phyloP scores from a whole-genome alignment of 2,888 invertebrate genomes.

The Drosophila macrospina region DNA sequence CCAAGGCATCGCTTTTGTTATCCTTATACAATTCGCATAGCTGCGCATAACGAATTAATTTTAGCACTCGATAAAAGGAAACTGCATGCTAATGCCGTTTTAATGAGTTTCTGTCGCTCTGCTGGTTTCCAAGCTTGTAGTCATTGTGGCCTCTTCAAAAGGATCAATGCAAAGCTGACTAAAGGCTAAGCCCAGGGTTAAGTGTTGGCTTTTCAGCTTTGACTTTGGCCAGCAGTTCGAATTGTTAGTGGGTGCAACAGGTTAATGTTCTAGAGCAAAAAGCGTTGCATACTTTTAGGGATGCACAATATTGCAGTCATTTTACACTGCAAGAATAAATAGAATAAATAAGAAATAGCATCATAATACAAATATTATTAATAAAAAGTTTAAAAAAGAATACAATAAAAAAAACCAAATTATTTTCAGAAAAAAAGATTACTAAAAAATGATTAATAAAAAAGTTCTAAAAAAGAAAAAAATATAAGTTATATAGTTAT shows the following conservation, averaged over 20 bases:
- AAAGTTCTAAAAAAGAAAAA: not conserved
- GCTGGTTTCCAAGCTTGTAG: slow-evolving; percentile 25
- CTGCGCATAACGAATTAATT: slow-evolving; percentile 60
- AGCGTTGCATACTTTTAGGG: slow-evolving; percentile 46
- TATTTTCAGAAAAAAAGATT: no score
- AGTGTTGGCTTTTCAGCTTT: slow-evolving; percentile 51
- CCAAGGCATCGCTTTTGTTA: slow-evolving; percentile 15
- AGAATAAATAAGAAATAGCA: not conserved
- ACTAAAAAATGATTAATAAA: not conserved
- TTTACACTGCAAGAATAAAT: not conserved
- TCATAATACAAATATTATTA: not conserved
- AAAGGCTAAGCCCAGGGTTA: slow-evolving; percentile 29
- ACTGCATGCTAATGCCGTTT: slow-evolving; percentile 72
- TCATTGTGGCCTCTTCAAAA: slow-evolving; percentile 39
- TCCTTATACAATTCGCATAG: slow-evolving; percentile 39
- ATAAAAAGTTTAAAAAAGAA: no score
- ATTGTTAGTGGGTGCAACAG: slow-evolving; percentile 37
- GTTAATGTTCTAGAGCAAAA: slow-evolving; percentile 26
- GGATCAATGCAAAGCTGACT: slow-evolving; percentile 33
- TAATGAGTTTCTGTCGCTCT: slow-evolving; percentile 66
- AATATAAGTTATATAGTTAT: not conserved
- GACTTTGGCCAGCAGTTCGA: slow-evolving; percentile 16
- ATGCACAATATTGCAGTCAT: no score
- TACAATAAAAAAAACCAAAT: not conserved
- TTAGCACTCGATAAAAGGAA: slow-evolving; percentile 60